A percentile compares a stretch with the other conserved stretches of the same genome.
Conservation (phyloP, 64 coral and sea anemone genomes). For the Stichodactyla helianthus region DNA sequence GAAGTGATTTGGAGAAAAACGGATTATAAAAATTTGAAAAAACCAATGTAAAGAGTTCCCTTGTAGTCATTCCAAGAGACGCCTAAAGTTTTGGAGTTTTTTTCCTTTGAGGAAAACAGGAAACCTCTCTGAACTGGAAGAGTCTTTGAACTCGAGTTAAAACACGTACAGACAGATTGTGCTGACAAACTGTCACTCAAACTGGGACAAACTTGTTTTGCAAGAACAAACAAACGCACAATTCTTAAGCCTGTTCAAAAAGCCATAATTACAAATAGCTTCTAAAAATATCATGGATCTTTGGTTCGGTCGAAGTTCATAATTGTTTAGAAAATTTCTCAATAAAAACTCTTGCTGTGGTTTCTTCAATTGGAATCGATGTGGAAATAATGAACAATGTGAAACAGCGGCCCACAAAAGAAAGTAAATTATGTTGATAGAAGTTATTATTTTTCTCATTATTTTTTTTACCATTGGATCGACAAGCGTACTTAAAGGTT, state of each 20-base stretch:
- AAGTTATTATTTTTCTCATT: conserved; percentile 29
- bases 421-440: conserved; percentile 21
- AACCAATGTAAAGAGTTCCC: background rate
- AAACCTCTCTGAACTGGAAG: background rate
- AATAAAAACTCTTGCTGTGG: background rate
- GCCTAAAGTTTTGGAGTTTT: background rate
- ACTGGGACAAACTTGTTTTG: conserved; percentile 25
- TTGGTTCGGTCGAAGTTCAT: background rate
- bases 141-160: conserved; percentile 18
- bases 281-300: conserved; percentile 28
- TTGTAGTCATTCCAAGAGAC: background rate
- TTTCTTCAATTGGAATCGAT: background rate
- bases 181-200: conserved; percentile 25
- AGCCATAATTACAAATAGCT: conserved; percentile 27
- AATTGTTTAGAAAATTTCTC: conserved; percentile 1
- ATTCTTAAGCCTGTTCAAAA: conserved; percentile 23
- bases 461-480: conserved; percentile 28
- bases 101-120: conserved; percentile 3
- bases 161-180: conserved; percentile 3
- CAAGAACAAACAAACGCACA: conserved; percentile 27
- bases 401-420: conserved; percentile 5
- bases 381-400: conserved; percentile 18
- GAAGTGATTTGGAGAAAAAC: background rate
- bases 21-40: background rate
- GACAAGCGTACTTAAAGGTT: conserved; percentile 28